phyloP scores from a whole-genome alignment of 1,140 invertebrate genomes.

The Drosophila simulans region DNA sequence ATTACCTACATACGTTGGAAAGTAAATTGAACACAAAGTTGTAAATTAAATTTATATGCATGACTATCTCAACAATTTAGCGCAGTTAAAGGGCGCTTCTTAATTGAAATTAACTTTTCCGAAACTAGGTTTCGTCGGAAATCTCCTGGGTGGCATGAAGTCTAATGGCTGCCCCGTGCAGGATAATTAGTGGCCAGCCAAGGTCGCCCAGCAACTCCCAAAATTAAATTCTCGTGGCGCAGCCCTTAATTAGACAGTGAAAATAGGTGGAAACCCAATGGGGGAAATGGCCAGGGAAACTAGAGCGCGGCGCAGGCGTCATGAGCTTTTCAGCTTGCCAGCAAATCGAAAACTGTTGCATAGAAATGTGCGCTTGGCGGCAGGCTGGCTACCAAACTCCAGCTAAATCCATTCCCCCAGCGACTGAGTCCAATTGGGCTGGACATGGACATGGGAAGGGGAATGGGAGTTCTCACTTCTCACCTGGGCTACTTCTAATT shows the following conservation, averaged over 20 bases:
- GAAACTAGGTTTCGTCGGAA: neutral
- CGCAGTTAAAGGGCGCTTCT: neutral
- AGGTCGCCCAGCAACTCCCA: constrained; percentile 12
- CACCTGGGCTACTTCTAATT: neutral
- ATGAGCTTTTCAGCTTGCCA: constrained; percentile 15
- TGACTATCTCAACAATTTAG: neutral
- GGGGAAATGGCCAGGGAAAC: neutral
- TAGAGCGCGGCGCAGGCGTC: constrained; percentile 33
- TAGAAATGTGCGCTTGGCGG: constrained; percentile 43
- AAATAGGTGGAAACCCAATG: neutral
- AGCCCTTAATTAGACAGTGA: constrained; percentile 11
- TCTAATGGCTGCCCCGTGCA: constrained; percentile 11
- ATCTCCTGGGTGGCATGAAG: constrained; percentile 23
- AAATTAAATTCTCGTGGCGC: constrained; percentile 4
- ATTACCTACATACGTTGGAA: neutral
- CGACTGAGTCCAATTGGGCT: constrained; percentile 3
- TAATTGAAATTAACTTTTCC: neutral
- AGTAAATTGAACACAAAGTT: too few relatives aligned
- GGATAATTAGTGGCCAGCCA: constrained; percentile 20
- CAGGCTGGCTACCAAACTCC: constrained; percentile 51
- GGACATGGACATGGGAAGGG: neutral
- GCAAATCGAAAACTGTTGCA: constrained; percentile 27
- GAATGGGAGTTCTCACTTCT: neutral
- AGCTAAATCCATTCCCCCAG: neutral
- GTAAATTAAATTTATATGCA: too few relatives aligned